Conservation (phyloP, 1,140 invertebrate genomes). For the Trachelipus rathkii region DNA sequence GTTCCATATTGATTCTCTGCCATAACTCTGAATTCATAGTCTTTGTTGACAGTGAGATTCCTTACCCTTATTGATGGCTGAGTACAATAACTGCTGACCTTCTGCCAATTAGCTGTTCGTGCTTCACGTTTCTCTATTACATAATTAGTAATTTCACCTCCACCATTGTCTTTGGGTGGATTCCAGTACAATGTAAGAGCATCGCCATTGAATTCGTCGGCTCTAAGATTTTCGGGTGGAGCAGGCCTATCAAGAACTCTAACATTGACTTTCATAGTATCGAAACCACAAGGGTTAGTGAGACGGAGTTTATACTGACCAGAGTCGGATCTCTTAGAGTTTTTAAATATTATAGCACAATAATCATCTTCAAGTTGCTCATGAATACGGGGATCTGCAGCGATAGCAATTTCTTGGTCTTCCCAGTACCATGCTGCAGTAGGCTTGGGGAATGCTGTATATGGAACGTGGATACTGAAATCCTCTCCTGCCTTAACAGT, state of each 20-base stretch:
- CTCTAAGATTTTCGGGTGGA: slow-evolving; percentile 78
- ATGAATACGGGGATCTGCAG: slow-evolving; percentile 69
- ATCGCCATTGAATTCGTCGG: slow-evolving; percentile 92
- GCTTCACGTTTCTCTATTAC: slow-evolving; percentile 90
- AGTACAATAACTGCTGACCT: slow-evolving; percentile 77
- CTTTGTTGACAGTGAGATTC: slow-evolving; percentile 81
- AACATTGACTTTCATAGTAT: slow-evolving; percentile 89
- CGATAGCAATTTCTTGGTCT: slow-evolving; percentile 71
- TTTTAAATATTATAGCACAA: slow-evolving; percentile 81
- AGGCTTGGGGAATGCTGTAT: slow-evolving; percentile 90
- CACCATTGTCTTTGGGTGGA: slow-evolving; percentile 92
- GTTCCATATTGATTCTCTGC: slow-evolving; percentile 95
- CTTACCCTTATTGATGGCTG: slow-evolving; percentile 81
- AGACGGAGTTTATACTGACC: slow-evolving; percentile 89
- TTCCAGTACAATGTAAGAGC: slow-evolving; percentile 92
- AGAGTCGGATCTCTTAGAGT: slow-evolving; percentile 81
- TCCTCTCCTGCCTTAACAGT: slow-evolving; percentile 94
- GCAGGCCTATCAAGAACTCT: slow-evolving; percentile 85
- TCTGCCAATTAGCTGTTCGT: slow-evolving; percentile 74
- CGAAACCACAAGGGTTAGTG: slow-evolving; percentile 89
- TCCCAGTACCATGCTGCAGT: slow-evolving; percentile 78
- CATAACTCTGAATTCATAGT: slow-evolving; percentile 96
- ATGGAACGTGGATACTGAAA: slow-evolving; percentile 93
- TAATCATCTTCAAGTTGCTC: slow-evolving; percentile 80
- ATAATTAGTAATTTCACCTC: slow-evolving; percentile 92